Percentiles rank a stretch among this genome's conserved stretches.
Conservation (phyloP, 2,113 vertebrate genomes). For the Stictonetta naevosa region DNA sequence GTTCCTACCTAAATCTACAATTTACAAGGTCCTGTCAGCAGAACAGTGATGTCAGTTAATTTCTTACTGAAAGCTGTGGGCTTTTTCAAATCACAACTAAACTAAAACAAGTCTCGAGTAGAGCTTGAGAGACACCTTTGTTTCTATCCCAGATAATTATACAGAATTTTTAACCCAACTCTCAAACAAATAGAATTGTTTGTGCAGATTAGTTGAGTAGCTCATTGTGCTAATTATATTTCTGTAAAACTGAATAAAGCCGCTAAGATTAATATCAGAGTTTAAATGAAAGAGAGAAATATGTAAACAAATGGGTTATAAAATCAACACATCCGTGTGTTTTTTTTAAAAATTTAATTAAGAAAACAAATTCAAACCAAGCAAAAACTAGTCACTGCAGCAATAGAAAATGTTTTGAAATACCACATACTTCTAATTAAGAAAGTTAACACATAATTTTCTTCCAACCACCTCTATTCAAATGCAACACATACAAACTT, state of each 20-base stretch:
- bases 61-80: neutral
- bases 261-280: neutral
- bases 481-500: accelerated
- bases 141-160: neutral
- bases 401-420: neutral
- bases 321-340: neutral
- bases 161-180: neutral
- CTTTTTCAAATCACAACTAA: neutral
- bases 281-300: neutral
- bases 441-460: neutral
- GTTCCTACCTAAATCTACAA: neutral
- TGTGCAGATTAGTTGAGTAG: neutral
- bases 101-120: neutral
- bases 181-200: neutral
- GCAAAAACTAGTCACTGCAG: neutral
- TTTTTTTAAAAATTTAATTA: neutral
- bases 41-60: neutral
- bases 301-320: neutral
- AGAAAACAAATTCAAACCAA: neutral
- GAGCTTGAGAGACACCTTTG: neutral
- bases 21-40: neutral
- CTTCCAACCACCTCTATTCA: neutral
- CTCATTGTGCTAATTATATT: neutral
- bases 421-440: neutral
- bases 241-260: neutral